Evolutionary conservation across 2,113 vertebrate genomes (phyloP).

Genomic region (Psittacula cyanocephala): DNA sequence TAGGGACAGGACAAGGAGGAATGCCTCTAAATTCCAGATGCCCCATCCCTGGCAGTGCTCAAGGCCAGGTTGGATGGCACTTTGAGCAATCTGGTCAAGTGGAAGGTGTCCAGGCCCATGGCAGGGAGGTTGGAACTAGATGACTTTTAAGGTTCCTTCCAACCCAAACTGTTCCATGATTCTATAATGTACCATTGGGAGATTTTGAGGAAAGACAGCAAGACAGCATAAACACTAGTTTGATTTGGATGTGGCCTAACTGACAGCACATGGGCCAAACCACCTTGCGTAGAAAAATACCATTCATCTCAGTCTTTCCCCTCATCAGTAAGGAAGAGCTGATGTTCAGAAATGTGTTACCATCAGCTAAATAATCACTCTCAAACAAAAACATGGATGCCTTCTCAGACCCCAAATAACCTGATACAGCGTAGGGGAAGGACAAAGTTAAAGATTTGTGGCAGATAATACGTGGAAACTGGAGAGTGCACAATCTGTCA

Average conservation of each 20-base stretch:
- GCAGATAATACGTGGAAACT: neutral
- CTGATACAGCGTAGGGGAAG: neutral
- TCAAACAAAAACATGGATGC: neutral
- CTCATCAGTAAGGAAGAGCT: neutral
- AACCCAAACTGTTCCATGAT: neutral
- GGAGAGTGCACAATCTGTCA: neutral
- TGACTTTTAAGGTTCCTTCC: neutral
- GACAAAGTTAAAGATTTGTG: neutral
- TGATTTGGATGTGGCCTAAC: neutral
- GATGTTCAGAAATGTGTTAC: neutral
- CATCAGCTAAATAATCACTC: neutral
- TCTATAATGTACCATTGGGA: neutral
- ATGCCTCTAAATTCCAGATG: neutral
- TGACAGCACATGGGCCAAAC: neutral
- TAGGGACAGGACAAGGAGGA: neutral
- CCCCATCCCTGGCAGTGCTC: neutral
- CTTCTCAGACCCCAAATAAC: neutral
- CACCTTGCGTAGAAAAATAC: neutral
- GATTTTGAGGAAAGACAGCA: neutral
- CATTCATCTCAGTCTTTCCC: neutral
- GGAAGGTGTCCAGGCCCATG: neutral
- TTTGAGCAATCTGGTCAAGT: neutral
- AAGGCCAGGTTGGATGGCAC: neutral
- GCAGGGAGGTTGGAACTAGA: neutral
- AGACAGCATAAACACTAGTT: neutral